Percentiles rank a stretch among this genome's conserved stretches.
phyloP scores from a whole-genome alignment of 2,888 invertebrate species.

The Agrotis exclamationis region DNA sequence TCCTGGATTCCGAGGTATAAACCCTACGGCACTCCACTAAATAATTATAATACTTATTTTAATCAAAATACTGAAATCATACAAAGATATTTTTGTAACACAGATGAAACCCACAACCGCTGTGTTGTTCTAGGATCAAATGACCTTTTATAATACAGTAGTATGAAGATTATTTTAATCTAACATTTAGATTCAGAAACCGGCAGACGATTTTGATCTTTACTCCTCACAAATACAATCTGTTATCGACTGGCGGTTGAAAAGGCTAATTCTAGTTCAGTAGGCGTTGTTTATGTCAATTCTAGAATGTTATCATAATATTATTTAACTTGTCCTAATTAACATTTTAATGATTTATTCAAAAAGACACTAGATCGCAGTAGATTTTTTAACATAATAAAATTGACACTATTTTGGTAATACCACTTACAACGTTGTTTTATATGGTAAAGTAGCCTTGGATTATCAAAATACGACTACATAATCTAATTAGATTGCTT shows the following conservation, averaged over 20 bases:
- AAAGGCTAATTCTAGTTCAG: conserved; percentile 13
- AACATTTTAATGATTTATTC: not conserved
- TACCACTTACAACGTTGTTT: not conserved
- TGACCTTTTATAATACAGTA: conserved; percentile 43
- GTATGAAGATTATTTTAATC: conserved; percentile 46
- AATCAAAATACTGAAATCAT: conserved; percentile 5
- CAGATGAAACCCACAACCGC: conserved; percentile 29
- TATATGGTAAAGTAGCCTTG: conserved; percentile 22
- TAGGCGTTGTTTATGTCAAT: conserved; percentile 44
- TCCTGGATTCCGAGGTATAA: too few relatives aligned
- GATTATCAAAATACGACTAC: conserved; percentile 39
- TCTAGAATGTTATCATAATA: conserved; percentile 22
- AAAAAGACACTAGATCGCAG: too few relatives aligned
- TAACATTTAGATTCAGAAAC: conserved; percentile 27
- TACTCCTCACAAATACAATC: not conserved
- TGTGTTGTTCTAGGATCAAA: conserved; percentile 39
- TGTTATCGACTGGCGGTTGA: conserved; percentile 7
- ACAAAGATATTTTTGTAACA: not conserved
- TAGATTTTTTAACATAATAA: too few relatives aligned
- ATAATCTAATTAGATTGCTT: conserved; percentile 34
- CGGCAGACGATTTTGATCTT: conserved; percentile 16
- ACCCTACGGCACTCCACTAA: too few relatives aligned
- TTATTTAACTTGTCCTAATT: not conserved
- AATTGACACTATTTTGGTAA: not conserved
- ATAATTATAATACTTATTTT: too few relatives aligned